Evolutionary conservation across 1,140 invertebrate genomes (phyloP), one percentile per base, ranked within the genome.

Genomic region (Solen grandis): DNA sequence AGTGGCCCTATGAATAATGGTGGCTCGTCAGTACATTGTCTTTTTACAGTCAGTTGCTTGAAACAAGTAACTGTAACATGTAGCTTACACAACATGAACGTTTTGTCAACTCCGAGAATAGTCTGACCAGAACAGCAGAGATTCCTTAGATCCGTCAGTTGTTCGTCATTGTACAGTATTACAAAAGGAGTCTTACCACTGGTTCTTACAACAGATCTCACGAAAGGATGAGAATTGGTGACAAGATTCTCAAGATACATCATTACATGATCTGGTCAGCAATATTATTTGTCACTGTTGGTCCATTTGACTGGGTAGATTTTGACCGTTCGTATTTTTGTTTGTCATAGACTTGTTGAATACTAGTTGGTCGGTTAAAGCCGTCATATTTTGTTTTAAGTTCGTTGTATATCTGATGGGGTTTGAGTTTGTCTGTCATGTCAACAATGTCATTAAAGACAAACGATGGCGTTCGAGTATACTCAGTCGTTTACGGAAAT

Each of bases 391-490:
- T 22, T 14, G 16, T 22, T 50, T 46, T 2, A 27, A 50, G 38
- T 68, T 13, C 8, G 52, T 55, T n/a, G 5, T 19, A 0, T 57
- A 36, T 36, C 74, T 73, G 10, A 27, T 72, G 16, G 36, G 63
- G 27, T 27, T 46, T 10, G n/a, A 63, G 27, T 16, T 78, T 62
- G 0, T 52, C 33, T 33, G 74, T 74, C 29, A 78, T 75, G 0
- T 35, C 27, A 52, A 83, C 50, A 5, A 83, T 75, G 19, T 31
- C n/a, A n/a, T n/a, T n/a, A n/a, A n/a, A n/a, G n/a, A n/a, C n/a
- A n/a, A n/a, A n/a, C n/a, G n/a, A n/a, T 14, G 19, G 57, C 68
- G n/a, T 68, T 38, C 70, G 29, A 3, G 63, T 33, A 59, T 69
- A 80, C 46, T 69, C 33, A 10, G 22, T 36, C 16, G 25, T 22